Base-by-base conservation (phyloP, 1,140 invertebrate species). In the Sycophaga agraensis region DNA sequence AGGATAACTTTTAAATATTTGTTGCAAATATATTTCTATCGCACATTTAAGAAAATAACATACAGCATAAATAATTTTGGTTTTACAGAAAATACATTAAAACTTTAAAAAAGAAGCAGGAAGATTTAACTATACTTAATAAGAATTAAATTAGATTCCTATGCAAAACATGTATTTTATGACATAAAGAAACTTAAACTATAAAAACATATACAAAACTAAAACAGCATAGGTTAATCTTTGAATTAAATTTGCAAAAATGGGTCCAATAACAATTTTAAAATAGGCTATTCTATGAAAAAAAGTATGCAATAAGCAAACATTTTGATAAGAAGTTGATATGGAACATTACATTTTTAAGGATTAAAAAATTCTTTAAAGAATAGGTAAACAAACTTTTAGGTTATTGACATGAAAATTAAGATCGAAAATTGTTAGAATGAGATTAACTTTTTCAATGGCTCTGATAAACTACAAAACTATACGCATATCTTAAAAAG, bases 211-310 rank as follows among this genome's bases (percentile, higher is more conserved):
- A n/a, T n/a, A n/a, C n/a, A n/a, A n/a, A n/a, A n/a, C n/a, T n/a
- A n/a, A n/a, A n/a, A n/a, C n/a, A n/a, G 60, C 71, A 53, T 56
- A 68, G 40, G 39, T 59, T 62, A 71, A 79, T 84, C 83, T 88
- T 87, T 78, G 81, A 83, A 79, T 73, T 80, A 70, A 88, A 86
- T 85, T 89, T 88, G 78, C 84, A 77, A 88, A 89, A 89, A 89
- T 85, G 88, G 88, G 87, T 88, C 84, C 82, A 79, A 82, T 78
- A 77, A 63, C 67, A 82, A 88, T 82, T 82, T 79, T 70, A 65
- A 66, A 82, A 83, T 82, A 78, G 81, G 71, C 69, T 71, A 57
- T 65, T 59, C 66, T 57, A 26, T 66, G 66, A 54, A 63, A 66
- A 66, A 77, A 73, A 68, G 73, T 77, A 82, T 75, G 80, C 79